Evolutionary conservation across 2,888 invertebrate genomes (phyloP).

Genomic region (Blastobasis lacticolella): DNA sequence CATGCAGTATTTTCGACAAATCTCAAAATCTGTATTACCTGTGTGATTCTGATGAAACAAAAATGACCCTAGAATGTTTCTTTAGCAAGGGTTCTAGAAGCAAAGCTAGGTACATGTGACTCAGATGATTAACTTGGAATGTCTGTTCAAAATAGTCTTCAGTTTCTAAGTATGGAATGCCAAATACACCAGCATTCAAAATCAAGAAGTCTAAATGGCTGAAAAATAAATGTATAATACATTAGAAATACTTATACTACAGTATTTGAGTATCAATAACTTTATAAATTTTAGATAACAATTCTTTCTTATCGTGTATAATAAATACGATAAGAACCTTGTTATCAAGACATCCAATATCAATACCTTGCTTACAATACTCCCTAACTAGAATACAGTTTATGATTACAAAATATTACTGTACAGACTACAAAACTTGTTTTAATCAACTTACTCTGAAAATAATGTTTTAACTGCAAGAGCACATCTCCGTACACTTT

Average conservation of each 20-base stretch:
- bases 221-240: slow-evolving; percentile 23
- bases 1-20: background rate
- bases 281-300: no score
- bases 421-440: no score
- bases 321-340: no score
- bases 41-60: slow-evolving; percentile 93
- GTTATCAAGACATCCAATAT: no score
- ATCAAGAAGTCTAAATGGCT: slow-evolving; percentile 83
- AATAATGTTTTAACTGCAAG: slow-evolving; percentile 71
- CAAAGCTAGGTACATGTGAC: slow-evolving; percentile 86
- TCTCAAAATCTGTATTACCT: slow-evolving; percentile 62
- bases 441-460: slow-evolving; percentile 41
- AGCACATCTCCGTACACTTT: slow-evolving; percentile 80
- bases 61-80: slow-evolving; percentile 82
- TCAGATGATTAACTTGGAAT: slow-evolving; percentile 91
- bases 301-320: no score
- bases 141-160: slow-evolving; percentile 83
- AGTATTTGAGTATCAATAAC: no score
- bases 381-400: no score
- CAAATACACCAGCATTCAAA: slow-evolving; percentile 89
- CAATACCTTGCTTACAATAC: no score
- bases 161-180: slow-evolving; percentile 80
- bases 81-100: slow-evolving; percentile 81
- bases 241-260: no score
- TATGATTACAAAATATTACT: no score